A percentile compares a stretch with the other conserved stretches of the same genome.
Evolutionary conservation across 2,113 vertebrate species (phyloP).

Genomic region (Patagioenas fasciata): DNA sequence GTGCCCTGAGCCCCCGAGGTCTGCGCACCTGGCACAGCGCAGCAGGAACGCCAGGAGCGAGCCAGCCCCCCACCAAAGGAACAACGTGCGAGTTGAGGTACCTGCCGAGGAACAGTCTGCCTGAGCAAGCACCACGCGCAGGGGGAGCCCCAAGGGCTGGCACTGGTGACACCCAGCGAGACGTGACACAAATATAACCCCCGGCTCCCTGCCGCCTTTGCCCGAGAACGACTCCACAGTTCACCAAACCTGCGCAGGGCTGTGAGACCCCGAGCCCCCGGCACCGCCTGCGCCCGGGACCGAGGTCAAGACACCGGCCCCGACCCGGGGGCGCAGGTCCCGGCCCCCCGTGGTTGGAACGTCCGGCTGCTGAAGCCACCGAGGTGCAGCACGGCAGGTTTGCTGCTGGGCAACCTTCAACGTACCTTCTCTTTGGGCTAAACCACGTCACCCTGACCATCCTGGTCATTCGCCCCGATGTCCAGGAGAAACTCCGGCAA

Average conservation of each 20-base stretch:
- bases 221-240: background rate
- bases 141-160: background rate
- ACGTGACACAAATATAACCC: background rate
- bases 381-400: background rate
- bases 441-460: accelerated
- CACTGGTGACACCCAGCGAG: background rate
- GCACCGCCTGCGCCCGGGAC: too few species aligned
- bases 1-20: background rate
- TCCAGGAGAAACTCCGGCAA: background rate
- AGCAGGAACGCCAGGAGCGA: accelerated
- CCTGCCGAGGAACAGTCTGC: background rate
- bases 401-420: background rate
- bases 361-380: background rate
- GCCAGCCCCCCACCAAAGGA: background rate
- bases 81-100: accelerated
- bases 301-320: too few species aligned
- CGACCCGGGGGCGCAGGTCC: background rate
- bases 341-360: accelerated
- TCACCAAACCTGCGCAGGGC: background rate
- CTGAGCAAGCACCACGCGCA: accelerated
- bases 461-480: accelerated
- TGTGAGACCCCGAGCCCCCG: background rate
- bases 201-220: accelerated
- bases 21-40: too few species aligned
- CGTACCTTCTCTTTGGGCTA: background rate